Percentiles rank a stretch among this genome's conserved stretches.
Conservation (phyloP, 2,797 vertebrate species). For the Coreius guichenoti region DNA sequence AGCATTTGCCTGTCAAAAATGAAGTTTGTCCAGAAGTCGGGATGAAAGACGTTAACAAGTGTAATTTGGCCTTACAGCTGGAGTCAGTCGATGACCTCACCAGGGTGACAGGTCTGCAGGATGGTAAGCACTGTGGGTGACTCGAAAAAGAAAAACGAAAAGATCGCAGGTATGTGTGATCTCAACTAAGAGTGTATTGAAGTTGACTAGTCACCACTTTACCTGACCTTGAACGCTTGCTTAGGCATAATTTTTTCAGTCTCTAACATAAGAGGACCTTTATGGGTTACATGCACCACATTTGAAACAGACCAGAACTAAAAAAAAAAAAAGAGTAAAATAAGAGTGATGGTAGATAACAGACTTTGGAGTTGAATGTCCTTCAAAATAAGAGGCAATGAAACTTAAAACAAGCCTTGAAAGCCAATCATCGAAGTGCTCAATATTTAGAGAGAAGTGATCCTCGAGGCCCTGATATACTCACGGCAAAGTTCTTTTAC, state of each 20-base stretch:
- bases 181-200: constrained; percentile 11
- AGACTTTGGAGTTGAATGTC: constrained; percentile 5
- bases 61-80: neutral
- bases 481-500: neutral
- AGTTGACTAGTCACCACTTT: constrained; percentile 2
- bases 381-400: constrained; percentile 11
- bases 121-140: neutral
- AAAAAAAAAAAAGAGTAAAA: neutral
- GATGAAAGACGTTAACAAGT: constrained; percentile 22
- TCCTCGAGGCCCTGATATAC: neutral
- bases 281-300: neutral
- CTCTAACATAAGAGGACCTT: neutral
- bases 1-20: constrained; percentile 26
- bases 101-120: constrained; percentile 37
- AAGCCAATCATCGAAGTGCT: neutral
- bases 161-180: neutral
- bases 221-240: constrained; percentile 27
- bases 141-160: constrained; percentile 4
- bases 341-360: neutral
- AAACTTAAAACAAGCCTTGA: neutral
- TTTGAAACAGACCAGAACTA: constrained; percentile 26
- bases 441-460: neutral
- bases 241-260: neutral
- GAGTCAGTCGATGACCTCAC: constrained; percentile 29
- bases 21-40: constrained; percentile 27